Conservation (phyloP, 2,113 vertebrate species). For the Plotosus lineatus region DNA sequence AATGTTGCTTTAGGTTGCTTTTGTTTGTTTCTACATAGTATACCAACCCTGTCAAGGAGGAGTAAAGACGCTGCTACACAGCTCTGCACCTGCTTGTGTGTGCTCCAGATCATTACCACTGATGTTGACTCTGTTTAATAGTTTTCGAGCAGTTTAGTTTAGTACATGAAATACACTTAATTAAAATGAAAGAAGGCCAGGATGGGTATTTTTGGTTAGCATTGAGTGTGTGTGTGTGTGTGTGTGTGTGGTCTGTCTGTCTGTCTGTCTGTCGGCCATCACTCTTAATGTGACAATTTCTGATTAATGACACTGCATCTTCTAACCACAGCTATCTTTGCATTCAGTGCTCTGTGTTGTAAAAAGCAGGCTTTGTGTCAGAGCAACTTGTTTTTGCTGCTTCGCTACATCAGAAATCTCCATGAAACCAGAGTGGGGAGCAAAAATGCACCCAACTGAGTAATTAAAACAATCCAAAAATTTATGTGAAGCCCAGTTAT, state of each 20-base stretch:
- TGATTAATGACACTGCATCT: neutral
- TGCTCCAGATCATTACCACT: too few relatives aligned
- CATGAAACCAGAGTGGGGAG: constrained; percentile 17
- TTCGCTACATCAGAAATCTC: constrained; percentile 33
- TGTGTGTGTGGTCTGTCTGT: neutral
- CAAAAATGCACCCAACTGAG: constrained; percentile 25
- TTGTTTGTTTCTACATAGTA: too few relatives aligned
- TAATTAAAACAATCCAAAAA: constrained; percentile 2
- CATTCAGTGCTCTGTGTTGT: neutral
- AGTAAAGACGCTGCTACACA: too few relatives aligned
- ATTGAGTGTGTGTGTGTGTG: neutral
- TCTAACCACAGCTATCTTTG: neutral
- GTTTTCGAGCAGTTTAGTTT: neutral
- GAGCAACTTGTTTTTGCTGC: constrained; percentile 7
- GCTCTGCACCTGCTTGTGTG: too few relatives aligned
- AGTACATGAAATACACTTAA: neutral
- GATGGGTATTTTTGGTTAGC: neutral
- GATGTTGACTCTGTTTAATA: neutral
- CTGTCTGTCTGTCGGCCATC: neutral
- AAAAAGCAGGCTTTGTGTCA: constrained; percentile 34
- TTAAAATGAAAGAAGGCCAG: neutral
- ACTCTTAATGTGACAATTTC: neutral
- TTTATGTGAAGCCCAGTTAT: neutral
- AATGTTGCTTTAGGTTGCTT: too few relatives aligned
- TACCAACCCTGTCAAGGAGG: too few relatives aligned